Percentiles rank a stretch among this genome's conserved stretches.
Evolutionary conservation across 2,888 invertebrate genomes (phyloP).

Genomic region (Chrysomela aeneicollis): DNA sequence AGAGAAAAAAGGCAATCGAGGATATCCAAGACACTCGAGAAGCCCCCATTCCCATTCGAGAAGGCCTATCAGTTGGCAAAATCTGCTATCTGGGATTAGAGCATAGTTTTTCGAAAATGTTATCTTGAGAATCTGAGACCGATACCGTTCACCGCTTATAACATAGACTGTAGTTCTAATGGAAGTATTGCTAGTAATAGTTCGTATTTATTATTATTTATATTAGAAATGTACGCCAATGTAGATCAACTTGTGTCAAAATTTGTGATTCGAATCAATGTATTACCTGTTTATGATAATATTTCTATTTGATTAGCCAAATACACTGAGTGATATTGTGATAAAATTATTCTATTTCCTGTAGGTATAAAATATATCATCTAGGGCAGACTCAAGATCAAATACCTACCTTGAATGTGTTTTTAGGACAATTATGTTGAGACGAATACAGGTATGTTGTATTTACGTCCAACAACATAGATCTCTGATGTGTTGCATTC

Average conservation of each 20-base stretch:
- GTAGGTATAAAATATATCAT: background rate
- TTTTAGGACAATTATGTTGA: background rate
- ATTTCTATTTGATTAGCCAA: background rate
- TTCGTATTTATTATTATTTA: slow-evolving; percentile 21
- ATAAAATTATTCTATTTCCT: background rate
- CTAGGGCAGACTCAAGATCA: background rate
- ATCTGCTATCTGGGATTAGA: slow-evolving; percentile 72
- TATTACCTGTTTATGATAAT: background rate
- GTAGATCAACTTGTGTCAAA: background rate
- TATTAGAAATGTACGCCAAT: slow-evolving; percentile 11
- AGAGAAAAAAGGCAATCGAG: slow-evolving; percentile 60
- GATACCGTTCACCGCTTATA: background rate
- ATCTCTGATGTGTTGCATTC: background rate
- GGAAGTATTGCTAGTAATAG: background rate
- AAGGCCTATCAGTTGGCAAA: slow-evolving; percentile 76
- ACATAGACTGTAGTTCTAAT: slow-evolving; percentile 3
- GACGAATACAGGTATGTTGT: background rate
- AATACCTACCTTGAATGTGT: too few species aligned
- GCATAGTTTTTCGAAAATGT: slow-evolving; percentile 9
- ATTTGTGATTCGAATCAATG: background rate
- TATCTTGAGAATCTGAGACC: slow-evolving; percentile 6
- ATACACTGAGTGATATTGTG: background rate
- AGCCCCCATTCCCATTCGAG: slow-evolving; percentile 80
- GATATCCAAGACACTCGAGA: slow-evolving; percentile 59
- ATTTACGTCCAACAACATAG: background rate